Percentiles rank a stretch among this genome's conserved stretches.
These are phyloP conservation scores for Ichneumoninae sp. DNA, from an alignment of 2,888 invertebrate genomes.

Conservation along the genomic window DNA sequence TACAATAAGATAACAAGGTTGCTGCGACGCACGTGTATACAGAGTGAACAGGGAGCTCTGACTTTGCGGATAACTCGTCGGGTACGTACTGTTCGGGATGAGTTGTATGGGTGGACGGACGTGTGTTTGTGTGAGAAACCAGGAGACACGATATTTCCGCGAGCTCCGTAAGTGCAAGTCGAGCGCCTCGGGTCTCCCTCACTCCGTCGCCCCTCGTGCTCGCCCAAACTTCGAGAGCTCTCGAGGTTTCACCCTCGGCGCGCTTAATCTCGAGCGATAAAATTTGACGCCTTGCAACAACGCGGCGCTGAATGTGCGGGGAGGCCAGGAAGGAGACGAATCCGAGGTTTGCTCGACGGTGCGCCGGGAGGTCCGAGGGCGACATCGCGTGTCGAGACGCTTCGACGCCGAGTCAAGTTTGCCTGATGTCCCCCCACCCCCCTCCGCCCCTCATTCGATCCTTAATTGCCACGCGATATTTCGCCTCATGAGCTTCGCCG, in stretches of 20 bases:
- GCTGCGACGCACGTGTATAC: constrained; percentile 13
- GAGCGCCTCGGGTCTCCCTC: constrained; percentile 14
- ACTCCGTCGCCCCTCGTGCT: constrained; percentile 5
- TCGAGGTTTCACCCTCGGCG: constrained; percentile 15
- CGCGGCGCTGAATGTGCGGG: constrained; percentile 1
- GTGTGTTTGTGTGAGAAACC: background rate
- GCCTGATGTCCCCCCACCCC: background rate
- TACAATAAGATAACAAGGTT: constrained; percentile 81
- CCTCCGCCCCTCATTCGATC: constrained; percentile 19
- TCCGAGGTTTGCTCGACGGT: background rate
- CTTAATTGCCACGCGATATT: constrained; percentile 43
- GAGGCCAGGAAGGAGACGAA: background rate
- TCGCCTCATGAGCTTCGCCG: background rate
- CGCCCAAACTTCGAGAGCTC: constrained; percentile 41
- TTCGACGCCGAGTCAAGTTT: constrained; percentile 22
- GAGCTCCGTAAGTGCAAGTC: constrained; percentile 22
- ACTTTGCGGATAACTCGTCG: constrained; percentile 74
- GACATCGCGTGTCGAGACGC: constrained; percentile 40
- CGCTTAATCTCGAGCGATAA: constrained; percentile 58
- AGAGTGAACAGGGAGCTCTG: constrained; percentile 64
- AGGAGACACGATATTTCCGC: constrained; percentile 39
- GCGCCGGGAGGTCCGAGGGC: constrained; percentile 9
- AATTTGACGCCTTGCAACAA: constrained; percentile 47
- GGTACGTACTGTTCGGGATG: constrained; percentile 18
- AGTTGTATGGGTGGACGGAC: background rate